These are phyloP conservation scores for Halcyon chelicuti DNA, from an alignment of 2,797 vertebrate species.

Conservation along the genomic window DNA sequence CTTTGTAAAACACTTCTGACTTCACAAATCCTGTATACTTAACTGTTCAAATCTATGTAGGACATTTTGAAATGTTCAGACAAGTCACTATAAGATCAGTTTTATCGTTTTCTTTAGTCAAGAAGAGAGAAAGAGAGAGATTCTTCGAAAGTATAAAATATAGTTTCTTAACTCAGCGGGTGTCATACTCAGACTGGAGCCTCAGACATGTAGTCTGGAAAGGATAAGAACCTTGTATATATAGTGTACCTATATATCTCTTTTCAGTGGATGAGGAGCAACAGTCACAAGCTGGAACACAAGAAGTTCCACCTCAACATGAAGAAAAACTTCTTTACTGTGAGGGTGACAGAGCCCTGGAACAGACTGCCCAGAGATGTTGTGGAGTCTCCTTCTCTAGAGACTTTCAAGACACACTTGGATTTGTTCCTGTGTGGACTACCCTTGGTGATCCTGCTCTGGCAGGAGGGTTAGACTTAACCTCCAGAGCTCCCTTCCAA, in stretches of 20 bases:
- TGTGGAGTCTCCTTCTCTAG: too few relatives aligned
- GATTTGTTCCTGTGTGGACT: too few relatives aligned
- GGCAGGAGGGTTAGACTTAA: too few relatives aligned
- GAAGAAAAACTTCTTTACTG: too few relatives aligned
- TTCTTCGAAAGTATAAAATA: not conserved
- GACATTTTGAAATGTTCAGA: not conserved
- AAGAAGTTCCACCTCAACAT: too few relatives aligned
- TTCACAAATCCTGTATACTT: not conserved
- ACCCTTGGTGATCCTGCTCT: too few relatives aligned
- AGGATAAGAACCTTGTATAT: fast-evolving
- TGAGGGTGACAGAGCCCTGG: too few relatives aligned
- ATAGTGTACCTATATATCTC: not conserved
- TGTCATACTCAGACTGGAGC: not conserved
- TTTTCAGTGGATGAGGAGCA: too few relatives aligned
- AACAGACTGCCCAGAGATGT: too few relatives aligned
- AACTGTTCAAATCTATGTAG: not conserved
- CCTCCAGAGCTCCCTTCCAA: too few relatives aligned
- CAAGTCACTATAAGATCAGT: not conserved
- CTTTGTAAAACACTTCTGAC: not conserved
- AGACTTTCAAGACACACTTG: too few relatives aligned
- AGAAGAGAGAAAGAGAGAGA: not conserved
- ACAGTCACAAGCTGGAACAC: too few relatives aligned
- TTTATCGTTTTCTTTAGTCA: not conserved
- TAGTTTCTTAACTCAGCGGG: not conserved
- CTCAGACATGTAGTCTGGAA: not conserved